A percentile compares a stretch with the other conserved stretches of the same genome.
Conservation (phyloP, 37 sponge, comb jelly and placozoan genomes). For the Cladorhizidae sp. region DNA sequence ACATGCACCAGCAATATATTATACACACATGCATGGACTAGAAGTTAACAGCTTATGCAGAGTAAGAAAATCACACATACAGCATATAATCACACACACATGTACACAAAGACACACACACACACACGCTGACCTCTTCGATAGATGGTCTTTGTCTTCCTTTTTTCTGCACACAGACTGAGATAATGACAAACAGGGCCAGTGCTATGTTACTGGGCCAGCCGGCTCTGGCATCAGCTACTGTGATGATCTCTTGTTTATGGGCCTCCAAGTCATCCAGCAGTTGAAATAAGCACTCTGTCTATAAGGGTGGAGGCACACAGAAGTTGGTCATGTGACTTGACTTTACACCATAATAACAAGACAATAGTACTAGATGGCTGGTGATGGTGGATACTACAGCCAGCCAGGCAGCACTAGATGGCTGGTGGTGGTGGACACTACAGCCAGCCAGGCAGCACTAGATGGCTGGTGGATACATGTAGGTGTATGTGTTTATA, state of each 20-base stretch:
- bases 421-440: too few species aligned
- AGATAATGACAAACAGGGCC: slow-evolving; percentile 56
- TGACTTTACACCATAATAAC: too few species aligned
- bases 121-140: slow-evolving; percentile 41
- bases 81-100: too few species aligned
- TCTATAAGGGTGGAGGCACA: slow-evolving; percentile 12
- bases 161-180: slow-evolving; percentile 46
- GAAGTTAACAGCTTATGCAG: not conserved
- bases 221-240: slow-evolving; percentile 36
- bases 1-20: too few species aligned
- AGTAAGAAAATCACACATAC: not conserved
- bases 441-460: too few species aligned
- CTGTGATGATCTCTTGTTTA: not conserved
- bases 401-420: too few species aligned
- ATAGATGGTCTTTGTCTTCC: slow-evolving; percentile 50
- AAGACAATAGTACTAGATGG: not conserved
- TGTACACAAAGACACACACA: too few species aligned
- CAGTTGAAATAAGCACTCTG: slow-evolving; percentile 25
- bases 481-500: too few species aligned
- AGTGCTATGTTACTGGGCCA: slow-evolving; percentile 44
- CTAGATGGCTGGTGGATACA: too few species aligned
- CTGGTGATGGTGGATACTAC: too few species aligned
- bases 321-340: not conserved
- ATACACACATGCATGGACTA: too few species aligned
- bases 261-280: slow-evolving; percentile 34